phyloP scores from a whole-genome alignment of 1,140 invertebrate genomes.

The Bombus vancouverensis region DNA sequence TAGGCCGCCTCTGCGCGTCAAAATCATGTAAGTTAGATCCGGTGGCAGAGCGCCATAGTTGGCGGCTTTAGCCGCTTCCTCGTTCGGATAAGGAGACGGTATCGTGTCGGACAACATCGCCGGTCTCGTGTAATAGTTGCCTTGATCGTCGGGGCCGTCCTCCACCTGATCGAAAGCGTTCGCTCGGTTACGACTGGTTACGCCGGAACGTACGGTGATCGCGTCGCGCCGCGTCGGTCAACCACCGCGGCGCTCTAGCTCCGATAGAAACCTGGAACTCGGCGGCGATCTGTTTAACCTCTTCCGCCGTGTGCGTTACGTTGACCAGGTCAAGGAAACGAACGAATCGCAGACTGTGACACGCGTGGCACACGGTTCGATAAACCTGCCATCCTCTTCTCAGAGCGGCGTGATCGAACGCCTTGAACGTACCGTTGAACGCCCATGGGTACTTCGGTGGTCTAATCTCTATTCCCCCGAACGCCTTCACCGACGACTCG shows the following conservation, averaged over 20 bases:
- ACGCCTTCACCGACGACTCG: slow-evolving; percentile 60
- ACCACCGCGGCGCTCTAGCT: no score
- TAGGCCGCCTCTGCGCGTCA: slow-evolving; percentile 91
- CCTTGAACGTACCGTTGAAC: slow-evolving; percentile 89
- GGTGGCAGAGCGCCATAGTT: slow-evolving; percentile 97
- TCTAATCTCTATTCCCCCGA: not conserved
- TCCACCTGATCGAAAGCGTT: slow-evolving; percentile 83
- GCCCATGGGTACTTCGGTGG: slow-evolving; percentile 92
- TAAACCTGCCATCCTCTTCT: slow-evolving; percentile 98
- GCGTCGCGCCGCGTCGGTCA: no score
- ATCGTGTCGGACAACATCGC: slow-evolving; percentile 95
- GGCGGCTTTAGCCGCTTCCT: slow-evolving; percentile 92
- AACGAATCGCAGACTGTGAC: slow-evolving; percentile 96
- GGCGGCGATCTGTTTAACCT: slow-evolving; percentile 95
- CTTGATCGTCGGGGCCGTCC: slow-evolving; percentile 96
- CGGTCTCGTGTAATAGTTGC: slow-evolving; percentile 94
- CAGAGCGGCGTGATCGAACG: slow-evolving; percentile 93
- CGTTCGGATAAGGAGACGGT: slow-evolving; percentile 94
- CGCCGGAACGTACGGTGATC: no score
- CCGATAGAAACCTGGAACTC: slow-evolving; percentile 85
- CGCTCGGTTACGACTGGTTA: not conserved
- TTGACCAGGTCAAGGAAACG: slow-evolving; percentile 95
- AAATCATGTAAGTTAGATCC: slow-evolving; percentile 94
- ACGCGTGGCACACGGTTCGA: slow-evolving; percentile 98
- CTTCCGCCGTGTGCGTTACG: slow-evolving; percentile 93